phyloP scores from a whole-genome alignment of 2,888 invertebrate species.

The Scaptomyza tumidula region DNA sequence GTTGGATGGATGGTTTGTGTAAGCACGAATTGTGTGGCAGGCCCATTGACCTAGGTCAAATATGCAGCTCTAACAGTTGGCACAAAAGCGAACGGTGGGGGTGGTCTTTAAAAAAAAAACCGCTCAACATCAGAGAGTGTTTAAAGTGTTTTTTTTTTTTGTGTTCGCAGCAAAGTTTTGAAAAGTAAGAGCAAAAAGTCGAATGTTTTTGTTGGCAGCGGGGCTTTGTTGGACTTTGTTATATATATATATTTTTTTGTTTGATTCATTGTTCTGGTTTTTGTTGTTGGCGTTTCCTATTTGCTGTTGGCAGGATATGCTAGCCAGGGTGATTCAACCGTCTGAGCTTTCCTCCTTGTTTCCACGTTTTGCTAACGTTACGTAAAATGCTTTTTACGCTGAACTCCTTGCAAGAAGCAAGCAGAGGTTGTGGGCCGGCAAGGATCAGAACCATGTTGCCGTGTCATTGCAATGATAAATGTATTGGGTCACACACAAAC shows the following conservation, averaged over 20 bases:
- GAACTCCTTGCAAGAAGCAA: constrained; percentile 32
- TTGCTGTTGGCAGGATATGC: constrained; percentile 59
- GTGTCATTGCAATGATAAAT: constrained; percentile 79
- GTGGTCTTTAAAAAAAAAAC: constrained; percentile 15
- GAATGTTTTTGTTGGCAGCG: constrained; percentile 33
- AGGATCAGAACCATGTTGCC: constrained; percentile 58
- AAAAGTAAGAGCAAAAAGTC: constrained; percentile 59
- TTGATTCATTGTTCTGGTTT: constrained; percentile 22
- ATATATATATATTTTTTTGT: constrained; percentile 26
- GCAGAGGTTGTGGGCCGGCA: neutral
- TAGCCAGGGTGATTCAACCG: constrained; percentile 39
- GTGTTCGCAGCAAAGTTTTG: constrained; percentile 11
- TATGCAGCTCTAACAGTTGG: constrained; percentile 39
- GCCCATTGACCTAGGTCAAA: constrained; percentile 44
- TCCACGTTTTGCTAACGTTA: constrained; percentile 29
- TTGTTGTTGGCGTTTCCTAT: constrained; percentile 54
- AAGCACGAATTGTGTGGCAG: constrained; percentile 6
- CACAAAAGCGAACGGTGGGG: constrained; percentile 13
- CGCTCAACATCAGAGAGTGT: neutral
- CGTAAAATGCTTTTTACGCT: constrained; percentile 62
- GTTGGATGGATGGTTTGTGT: constrained; percentile 15
- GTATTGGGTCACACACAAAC: constrained; percentile 59
- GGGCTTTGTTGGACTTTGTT: constrained; percentile 8
- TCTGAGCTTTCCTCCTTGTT: constrained; percentile 11
- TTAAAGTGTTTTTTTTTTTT: constrained; percentile 4